Evolutionary conservation across 2,888 invertebrate genomes (phyloP), one percentile per base, ranked within the genome.

Genomic region (Diadegma fenestrale): DNA sequence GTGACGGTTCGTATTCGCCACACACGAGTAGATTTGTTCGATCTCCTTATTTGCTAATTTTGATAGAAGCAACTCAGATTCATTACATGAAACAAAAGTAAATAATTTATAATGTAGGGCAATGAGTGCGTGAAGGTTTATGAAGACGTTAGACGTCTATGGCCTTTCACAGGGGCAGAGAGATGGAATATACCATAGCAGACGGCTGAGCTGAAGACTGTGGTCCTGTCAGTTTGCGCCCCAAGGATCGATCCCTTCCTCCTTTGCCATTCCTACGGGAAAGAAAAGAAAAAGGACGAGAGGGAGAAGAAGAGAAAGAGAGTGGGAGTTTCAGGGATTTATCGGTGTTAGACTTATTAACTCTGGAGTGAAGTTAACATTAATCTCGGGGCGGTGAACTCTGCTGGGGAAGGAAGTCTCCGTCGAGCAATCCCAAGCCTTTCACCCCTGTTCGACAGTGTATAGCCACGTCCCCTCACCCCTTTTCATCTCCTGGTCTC

Each of bases 281-380:
- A 80, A 84, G 77, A 82, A 85, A 75, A 81, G 41, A 78, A 82
- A 41, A 41, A 63, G 80, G 43, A 79, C 72, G 78, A 66, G 66
- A 79, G 61, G 58, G 14, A 54, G 73, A 69, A 58, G 72, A 72
- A 75, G 37, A 69, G 51, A 72, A 73, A 84, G 76, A 58, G 84
- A 82, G 83, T 86, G 80, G 87, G 88, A 89, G 90, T 91, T 90
- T 90, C 90, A 88, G 86, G 91, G 91, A 92, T 92, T 92, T 92
- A 92, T 91, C 90, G 89, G 89, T 90, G 90, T 89, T 90, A 90
- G 91, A 92, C 92, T 92, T 92, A 92, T 92, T 92, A 92, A 92
- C 92, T 92, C 90, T 88, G 89, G 87, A 91, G 91, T 89, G 89
- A 91, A 93, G 91, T 92, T 92, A 91, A 93, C 92, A 92, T 92